Evolutionary conservation across 2,113 vertebrate species (phyloP).

Genomic region (Grus americana): DNA sequence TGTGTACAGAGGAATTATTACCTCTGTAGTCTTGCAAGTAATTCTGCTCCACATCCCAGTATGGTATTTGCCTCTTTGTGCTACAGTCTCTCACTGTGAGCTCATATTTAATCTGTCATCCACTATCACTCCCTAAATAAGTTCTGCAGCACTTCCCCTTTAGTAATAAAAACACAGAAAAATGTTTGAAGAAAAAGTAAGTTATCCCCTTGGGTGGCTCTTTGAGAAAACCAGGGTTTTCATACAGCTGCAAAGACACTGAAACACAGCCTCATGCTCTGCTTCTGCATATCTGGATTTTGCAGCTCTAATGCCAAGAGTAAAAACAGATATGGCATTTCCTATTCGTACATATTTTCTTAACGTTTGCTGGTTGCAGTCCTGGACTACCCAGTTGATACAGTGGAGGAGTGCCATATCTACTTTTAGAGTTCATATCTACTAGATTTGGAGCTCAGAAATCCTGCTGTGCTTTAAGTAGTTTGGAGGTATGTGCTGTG

Average conservation of each 20-base stretch:
- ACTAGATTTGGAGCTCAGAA: background rate
- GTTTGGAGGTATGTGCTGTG: background rate
- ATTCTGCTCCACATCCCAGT: conserved; percentile 51
- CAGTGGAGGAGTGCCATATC: background rate
- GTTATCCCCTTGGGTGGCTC: conserved; percentile 40
- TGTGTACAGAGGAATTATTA: conserved; percentile 52
- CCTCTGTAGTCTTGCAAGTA: conserved; percentile 48
- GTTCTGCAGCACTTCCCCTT: conserved; percentile 50
- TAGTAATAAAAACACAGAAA: conserved; percentile 57
- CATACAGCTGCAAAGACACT: background rate
- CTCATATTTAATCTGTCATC: conserved; percentile 69
- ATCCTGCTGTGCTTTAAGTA: background rate
- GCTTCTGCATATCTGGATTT: background rate
- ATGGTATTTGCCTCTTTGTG: conserved; percentile 59
- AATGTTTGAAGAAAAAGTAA: conserved; percentile 50
- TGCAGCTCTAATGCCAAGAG: background rate
- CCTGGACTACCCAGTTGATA: background rate
- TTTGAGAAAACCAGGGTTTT: conserved; percentile 17
- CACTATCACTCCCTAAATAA: conserved; percentile 62
- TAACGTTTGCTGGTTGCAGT: background rate
- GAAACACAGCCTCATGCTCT: background rate
- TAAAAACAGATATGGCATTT: conserved; percentile 29
- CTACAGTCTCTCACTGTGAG: conserved; percentile 37
- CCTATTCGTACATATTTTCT: background rate
- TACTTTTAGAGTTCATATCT: background rate